Base-by-base conservation (phyloP, 2,113 vertebrate species). In the Pipa parva region DNA sequence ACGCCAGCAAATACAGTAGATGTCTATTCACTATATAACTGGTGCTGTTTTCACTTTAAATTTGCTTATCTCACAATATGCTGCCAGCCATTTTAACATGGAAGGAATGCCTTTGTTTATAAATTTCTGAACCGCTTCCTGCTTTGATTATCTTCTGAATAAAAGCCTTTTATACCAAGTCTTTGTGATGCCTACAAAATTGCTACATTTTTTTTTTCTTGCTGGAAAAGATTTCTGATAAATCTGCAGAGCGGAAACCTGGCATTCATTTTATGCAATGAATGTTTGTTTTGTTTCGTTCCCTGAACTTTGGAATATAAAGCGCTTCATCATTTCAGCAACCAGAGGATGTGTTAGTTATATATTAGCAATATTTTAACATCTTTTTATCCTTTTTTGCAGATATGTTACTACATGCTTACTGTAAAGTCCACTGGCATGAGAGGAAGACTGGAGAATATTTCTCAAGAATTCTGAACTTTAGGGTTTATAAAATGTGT, bases 111-210 rank as follows among this genome's bases (percentile, higher is more conserved):
- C 26, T 51, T 27, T 33, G 48, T 63, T 63, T 63, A 63, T 63
- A 63, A 63, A 63, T 52, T 52, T 63, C 51, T 52, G 20, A 52
- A 12, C 49, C 36, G 49, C 33, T 66, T 46, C 51, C 51, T 57
- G 39, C 27, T 57, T 46, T 28, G 20, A 66, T 66, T 66, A 66
- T 57, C 37, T 66, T 21, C 9, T 39, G 59, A 57, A 66, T 28
- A 57, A 57, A 57, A 57, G 63, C 25, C 52, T 21, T 57, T 66
- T 57, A 57, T 57, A 17, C 25, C 24, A 13, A 9, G 18, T 28
- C 31, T 61, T 29, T 22, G 26, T 31, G 7, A 24, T 37, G 29
- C 21, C 31, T 36, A 24, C 22, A 25, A 54, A n/a, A 25, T 31
- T 22, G 27, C 7, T 6, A 21, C 8, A 6, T 42, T 42, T 42